Evolutionary conservation across 64 coral and sea anemone species (phyloP).

Genomic region (Montipora sp.): DNA sequence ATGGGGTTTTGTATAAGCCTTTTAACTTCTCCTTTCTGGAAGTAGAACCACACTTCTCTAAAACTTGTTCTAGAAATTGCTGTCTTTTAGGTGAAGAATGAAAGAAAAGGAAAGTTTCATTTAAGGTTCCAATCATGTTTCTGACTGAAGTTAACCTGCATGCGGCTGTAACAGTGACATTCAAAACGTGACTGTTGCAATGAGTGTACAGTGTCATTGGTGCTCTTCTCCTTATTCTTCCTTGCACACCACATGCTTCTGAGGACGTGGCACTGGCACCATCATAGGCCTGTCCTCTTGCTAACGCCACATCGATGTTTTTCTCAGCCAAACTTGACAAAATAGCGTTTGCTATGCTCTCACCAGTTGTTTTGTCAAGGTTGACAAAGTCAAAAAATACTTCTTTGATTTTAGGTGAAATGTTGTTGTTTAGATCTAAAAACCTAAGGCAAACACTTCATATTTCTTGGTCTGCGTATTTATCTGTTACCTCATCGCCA

Average conservation of each 20-base stretch:
- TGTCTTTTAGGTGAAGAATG: conserved; percentile 29
- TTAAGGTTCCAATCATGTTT: conserved; percentile 45
- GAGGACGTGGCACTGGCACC: conserved; percentile 23
- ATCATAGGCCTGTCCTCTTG: conserved; percentile 77
- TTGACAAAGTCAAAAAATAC: conserved; percentile 64
- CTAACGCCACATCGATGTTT: conserved; percentile 61
- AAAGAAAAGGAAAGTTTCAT: conserved; percentile 51
- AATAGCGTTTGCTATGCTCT: conserved; percentile 51
- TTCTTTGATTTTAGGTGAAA: conserved; percentile 60
- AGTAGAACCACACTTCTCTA: conserved; percentile 30
- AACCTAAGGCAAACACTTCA: conserved; percentile 68
- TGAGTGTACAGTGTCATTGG: conserved; percentile 47
- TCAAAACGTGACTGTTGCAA: conserved; percentile 51
- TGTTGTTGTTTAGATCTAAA: conserved; percentile 36
- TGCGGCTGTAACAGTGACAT: conserved; percentile 35
- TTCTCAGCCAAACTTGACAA: conserved; percentile 55
- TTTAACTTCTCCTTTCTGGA: conserved; percentile 38
- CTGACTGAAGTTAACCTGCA: conserved; percentile 17
- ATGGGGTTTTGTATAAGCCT: conserved; percentile 58
- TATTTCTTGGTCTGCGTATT: conserved; percentile 67
- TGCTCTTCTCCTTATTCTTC: conserved; percentile 38
- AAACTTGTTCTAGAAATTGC: conserved; percentile 48
- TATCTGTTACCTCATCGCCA: conserved; percentile 45
- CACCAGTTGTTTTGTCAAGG: conserved; percentile 42
- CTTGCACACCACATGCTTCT: conserved; percentile 46